Base-by-base conservation (phyloP, 2,888 invertebrate genomes). In the Chymomyza caudatula region DNA sequence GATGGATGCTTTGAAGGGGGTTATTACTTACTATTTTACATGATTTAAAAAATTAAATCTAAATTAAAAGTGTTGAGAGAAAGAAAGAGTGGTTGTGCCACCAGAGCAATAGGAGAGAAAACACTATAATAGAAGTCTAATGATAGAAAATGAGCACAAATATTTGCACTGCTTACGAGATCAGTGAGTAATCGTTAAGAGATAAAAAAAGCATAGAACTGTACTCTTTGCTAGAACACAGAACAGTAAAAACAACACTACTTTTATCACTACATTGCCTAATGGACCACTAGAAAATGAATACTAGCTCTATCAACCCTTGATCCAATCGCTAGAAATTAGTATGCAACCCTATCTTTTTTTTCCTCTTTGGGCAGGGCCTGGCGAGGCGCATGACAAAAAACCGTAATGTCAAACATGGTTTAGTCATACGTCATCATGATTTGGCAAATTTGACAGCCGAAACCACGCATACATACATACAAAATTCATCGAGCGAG, bases 371-470 rank as follows among this genome's bases (percentile, higher is more conserved):
- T 25, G 15, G 53, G 53, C 51, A 17, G 51, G 44, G 44, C 44
- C 11, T 60, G 2, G 29, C 11, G 42, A n/a, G 55, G 15, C 20
- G 64, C 51, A 51, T 23, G 5, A 44, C 44, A 66, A 69, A 68
- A 74, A 78, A 71, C 65, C 42, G 57, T 69, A 77, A 67, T 80
- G 83, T 82, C 85, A 80, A 80, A 71, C 83, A 83, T 61, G 78
- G 68, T 79, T 84, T 81, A 71, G 79, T 74, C 79, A 83, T 83
- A 81, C 82, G 86, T 83, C 83, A 83, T 86, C 82, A 71, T 83
- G 83, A 83, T 83, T 83, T 83, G 85, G 82, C 86, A 77, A 78
- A 84, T 83, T 84, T 83, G 86, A 80, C 81, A 85, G 80, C 68
- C 77, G 75, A 77, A 79, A 79, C 71, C 65, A 68, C 15, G 23